Conservation (phyloP, 1,140 invertebrate genomes). For the Drosophila burlai region DNA sequence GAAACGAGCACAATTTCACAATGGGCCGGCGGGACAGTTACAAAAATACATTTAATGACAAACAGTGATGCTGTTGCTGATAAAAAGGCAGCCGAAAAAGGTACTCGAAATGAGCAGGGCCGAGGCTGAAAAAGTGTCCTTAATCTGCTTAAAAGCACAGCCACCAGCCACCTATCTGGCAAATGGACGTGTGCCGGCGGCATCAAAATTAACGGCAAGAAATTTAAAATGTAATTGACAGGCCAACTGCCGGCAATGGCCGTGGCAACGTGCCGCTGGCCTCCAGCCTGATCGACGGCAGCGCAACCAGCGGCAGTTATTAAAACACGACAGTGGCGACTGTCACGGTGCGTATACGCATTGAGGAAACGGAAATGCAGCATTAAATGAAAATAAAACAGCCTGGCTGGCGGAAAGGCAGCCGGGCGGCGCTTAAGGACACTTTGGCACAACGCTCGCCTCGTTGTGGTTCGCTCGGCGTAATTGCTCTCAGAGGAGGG, state of each 20-base stretch:
- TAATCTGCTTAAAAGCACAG: constrained; percentile 78
- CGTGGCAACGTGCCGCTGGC: constrained; percentile 25
- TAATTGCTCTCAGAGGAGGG: constrained; percentile 77
- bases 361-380: constrained; percentile 71
- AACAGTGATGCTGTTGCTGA: constrained; percentile 15
- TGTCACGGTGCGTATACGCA: constrained; percentile 68
- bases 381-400: constrained; percentile 80
- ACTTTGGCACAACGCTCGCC: constrained; percentile 44
- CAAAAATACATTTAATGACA: constrained; percentile 76
- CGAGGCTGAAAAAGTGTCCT: constrained; percentile 53
- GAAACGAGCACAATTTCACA: constrained; percentile 59
- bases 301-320: constrained; percentile 61
- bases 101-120: constrained; percentile 60
- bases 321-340: constrained; percentile 53
- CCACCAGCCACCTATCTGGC: constrained; percentile 23
- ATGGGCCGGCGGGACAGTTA: constrained; percentile 65
- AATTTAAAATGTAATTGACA: constrained; percentile 84
- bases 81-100: constrained; percentile 46
- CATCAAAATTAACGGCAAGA: constrained; percentile 79
- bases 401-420: constrained; percentile 15
- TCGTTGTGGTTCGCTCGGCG: constrained; percentile 54
- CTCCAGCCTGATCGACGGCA: constrained; percentile 38
- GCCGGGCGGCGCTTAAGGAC: constrained; percentile 42
- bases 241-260: constrained; percentile 62
- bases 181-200: constrained; percentile 31